phyloP scores from a whole-genome alignment of 2,888 invertebrate species.

The Leptarthrus brevirostris region DNA sequence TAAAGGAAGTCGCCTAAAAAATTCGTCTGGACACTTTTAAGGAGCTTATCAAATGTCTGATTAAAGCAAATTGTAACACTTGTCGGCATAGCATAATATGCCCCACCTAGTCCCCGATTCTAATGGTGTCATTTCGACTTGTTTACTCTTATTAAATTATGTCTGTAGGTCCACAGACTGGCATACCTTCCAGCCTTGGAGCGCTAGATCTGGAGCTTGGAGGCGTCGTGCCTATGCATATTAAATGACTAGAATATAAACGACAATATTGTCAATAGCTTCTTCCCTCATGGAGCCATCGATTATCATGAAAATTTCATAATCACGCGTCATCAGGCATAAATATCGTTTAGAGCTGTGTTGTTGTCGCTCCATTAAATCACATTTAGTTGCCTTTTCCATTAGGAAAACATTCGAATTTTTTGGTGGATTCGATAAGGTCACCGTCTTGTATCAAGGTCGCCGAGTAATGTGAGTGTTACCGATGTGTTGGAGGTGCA shows the following conservation, averaged over 20 bases:
- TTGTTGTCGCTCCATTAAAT: conserved; percentile 23
- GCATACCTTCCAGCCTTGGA: background rate
- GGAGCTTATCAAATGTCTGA: no score
- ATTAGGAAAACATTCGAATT: conserved; percentile 12
- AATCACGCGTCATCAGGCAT: conserved; percentile 30
- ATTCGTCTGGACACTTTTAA: no score
- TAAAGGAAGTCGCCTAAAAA: no score
- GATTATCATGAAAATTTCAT: conserved; percentile 22
- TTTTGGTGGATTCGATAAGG: conserved; percentile 8
- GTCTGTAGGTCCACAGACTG: conserved; percentile 6
- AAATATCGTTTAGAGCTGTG: conserved; percentile 23
- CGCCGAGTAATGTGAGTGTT: background rate
- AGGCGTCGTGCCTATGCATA: background rate
- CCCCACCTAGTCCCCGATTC: background rate
- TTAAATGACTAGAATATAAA: background rate
- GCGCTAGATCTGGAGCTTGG: background rate
- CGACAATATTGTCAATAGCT: background rate
- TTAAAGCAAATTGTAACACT: no score
- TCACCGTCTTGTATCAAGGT: conserved; percentile 36
- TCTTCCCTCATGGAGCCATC: conserved; percentile 16
- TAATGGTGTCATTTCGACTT: background rate
- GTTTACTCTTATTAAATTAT: conserved; percentile 36
- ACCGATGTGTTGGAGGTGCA: background rate
- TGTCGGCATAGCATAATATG: no score
- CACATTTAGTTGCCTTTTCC: conserved; percentile 31